Percentiles rank a stretch among this genome's conserved stretches.
Conservation (phyloP, 2,888 invertebrate species). For the Drosophila cracens region DNA sequence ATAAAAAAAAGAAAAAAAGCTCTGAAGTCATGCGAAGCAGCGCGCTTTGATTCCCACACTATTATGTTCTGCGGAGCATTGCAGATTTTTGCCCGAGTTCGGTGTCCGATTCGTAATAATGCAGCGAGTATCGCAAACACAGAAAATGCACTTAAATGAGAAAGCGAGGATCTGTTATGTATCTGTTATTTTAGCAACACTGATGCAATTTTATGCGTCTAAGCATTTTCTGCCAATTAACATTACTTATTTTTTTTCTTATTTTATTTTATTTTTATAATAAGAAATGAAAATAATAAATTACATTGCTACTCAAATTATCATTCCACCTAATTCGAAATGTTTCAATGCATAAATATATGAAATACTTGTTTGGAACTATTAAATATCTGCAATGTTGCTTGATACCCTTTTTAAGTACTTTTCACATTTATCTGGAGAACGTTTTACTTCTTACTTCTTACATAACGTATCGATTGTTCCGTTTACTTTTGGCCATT, state of each 20-base stretch:
- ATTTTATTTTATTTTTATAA: not conserved
- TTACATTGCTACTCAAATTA: not conserved
- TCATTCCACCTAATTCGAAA: not conserved
- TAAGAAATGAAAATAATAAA: not conserved
- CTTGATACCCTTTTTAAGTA: constrained; percentile 9
- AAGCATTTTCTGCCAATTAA: constrained; percentile 21
- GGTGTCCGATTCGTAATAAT: constrained; percentile 46
- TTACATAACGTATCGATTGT: constrained; percentile 61
- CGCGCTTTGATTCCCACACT: constrained; percentile 71
- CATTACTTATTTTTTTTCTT: not conserved
- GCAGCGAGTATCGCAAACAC: constrained; percentile 10
- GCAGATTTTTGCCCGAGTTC: constrained; percentile 59
- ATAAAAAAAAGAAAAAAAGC: constrained; percentile 13
- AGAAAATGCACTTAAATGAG: constrained; percentile 40
- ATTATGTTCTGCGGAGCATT: constrained; percentile 59
- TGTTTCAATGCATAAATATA: not conserved
- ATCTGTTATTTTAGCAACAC: not conserved
- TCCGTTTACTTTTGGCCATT: constrained; percentile 23
- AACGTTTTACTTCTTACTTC: constrained; percentile 63
- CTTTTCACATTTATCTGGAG: constrained; percentile 10
- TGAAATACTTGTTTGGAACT: not conserved
- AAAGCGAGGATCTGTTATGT: constrained; percentile 40
- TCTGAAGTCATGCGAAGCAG: constrained; percentile 20
- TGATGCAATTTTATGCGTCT: constrained; percentile 44
- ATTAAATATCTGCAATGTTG: not conserved